phyloP scores from a whole-genome alignment of 2,797 vertebrate genomes.

The Clamator glandarius region DNA sequence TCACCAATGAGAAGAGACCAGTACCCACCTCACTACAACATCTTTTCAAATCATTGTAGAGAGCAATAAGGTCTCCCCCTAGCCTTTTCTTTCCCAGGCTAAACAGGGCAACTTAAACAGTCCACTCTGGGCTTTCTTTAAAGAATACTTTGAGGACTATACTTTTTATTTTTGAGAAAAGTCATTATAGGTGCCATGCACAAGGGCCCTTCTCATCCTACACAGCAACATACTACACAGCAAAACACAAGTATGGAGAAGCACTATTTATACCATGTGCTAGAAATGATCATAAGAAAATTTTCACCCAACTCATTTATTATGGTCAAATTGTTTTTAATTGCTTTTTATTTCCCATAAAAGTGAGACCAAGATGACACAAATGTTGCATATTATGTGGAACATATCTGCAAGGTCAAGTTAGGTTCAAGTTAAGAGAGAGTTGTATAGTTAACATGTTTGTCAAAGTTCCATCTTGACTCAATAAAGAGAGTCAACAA shows the following conservation, averaged over 20 bases:
- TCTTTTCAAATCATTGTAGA: too few species aligned
- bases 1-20: too few species aligned
- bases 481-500: background rate
- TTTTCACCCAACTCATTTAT: background rate
- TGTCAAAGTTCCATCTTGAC: background rate
- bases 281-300: background rate
- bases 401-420: background rate
- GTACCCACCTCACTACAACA: too few species aligned
- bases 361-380: background rate
- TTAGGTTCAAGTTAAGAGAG: background rate
- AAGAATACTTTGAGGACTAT: background rate
- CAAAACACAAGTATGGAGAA: background rate
- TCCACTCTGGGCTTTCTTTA: background rate
- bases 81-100: too few species aligned
- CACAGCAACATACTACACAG: background rate
- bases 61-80: too few species aligned
- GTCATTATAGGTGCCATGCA: background rate
- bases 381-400: background rate
- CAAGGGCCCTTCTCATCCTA: background rate
- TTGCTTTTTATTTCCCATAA: background rate
- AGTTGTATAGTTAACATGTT: background rate
- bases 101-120: background rate
- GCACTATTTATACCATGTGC: rapidly evolving
- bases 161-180: background rate
- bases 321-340: background rate